phyloP scores from a whole-genome alignment of 2,888 invertebrate species.

The Hermaeophaga mercurialis region DNA sequence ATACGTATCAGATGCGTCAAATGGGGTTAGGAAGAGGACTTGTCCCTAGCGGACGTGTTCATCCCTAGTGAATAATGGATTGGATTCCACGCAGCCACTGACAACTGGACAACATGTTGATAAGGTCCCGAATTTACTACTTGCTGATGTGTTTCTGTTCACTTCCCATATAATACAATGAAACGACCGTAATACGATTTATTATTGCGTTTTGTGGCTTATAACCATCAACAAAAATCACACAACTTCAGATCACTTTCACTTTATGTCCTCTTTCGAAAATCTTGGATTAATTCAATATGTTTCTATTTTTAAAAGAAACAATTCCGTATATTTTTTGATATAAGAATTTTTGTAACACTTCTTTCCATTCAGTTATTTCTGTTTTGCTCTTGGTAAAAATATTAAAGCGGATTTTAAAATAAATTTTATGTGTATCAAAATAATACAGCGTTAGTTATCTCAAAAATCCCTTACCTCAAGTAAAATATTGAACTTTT shows the following conservation, averaged over 20 bases:
- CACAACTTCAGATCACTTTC: too few species aligned
- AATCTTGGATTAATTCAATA: too few species aligned
- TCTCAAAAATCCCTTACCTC: background rate
- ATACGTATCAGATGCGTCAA: conserved; percentile 49
- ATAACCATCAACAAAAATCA: too few species aligned
- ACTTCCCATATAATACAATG: too few species aligned
- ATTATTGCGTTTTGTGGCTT: too few species aligned
- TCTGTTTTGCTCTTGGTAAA: too few species aligned
- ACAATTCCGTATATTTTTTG: too few species aligned
- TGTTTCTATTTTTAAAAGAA: background rate
- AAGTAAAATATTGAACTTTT: background rate
- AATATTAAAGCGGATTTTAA: too few species aligned
- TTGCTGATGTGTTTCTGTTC: conserved; percentile 5
- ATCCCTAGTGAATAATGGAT: conserved; percentile 49
- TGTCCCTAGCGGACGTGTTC: conserved; percentile 45
- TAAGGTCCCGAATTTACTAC: conserved; percentile 32
- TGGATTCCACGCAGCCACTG: conserved; percentile 43
- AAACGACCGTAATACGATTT: too few species aligned
- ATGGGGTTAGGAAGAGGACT: conserved; percentile 45
- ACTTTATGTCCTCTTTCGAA: too few species aligned
- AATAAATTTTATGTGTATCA: background rate
- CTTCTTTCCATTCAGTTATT: too few species aligned
- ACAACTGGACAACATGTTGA: conserved; percentile 48
- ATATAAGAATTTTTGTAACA: too few species aligned
- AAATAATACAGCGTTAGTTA: background rate